These are phyloP conservation scores for Panagrolaimus sp. DNA, from an alignment of 1,140 invertebrate genomes.

Conservation along the genomic window DNA sequence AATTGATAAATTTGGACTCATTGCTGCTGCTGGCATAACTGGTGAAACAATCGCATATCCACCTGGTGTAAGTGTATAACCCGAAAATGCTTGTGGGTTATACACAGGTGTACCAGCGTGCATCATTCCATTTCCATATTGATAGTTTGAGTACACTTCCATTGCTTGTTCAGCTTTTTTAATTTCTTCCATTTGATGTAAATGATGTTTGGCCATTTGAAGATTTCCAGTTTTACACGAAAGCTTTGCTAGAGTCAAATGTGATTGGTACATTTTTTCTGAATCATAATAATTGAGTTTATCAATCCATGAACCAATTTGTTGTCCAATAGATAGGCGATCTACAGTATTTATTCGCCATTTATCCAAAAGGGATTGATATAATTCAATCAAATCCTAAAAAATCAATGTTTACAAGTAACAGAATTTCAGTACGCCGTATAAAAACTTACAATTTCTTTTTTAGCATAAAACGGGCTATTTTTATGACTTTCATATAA, in stretches of 20 bases:
- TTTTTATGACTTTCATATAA: neutral
- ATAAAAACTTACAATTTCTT: no score
- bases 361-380: neutral
- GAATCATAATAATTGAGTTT: neutral
- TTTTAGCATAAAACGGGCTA: neutral
- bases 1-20: no score
- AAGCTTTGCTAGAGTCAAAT: neutral
- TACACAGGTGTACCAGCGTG: no score
- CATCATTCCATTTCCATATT: no score
- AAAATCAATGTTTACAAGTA: no score
- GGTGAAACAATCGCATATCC: conserved; percentile 1
- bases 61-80: neutral
- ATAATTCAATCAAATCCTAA: no score
- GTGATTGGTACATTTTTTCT: neutral
- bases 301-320: neutral
- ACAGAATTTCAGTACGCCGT: no score
- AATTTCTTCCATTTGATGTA: neutral
- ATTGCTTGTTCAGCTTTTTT: neutral
- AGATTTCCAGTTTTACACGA: neutral
- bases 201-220: neutral
- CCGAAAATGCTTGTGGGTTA: no score
- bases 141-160: neutral
- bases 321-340: neutral
- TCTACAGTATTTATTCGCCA: neutral
- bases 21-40: neutral